Evolutionary conservation across 1,140 invertebrate genomes (phyloP).

Genomic region (Saccostrea glomerata): DNA sequence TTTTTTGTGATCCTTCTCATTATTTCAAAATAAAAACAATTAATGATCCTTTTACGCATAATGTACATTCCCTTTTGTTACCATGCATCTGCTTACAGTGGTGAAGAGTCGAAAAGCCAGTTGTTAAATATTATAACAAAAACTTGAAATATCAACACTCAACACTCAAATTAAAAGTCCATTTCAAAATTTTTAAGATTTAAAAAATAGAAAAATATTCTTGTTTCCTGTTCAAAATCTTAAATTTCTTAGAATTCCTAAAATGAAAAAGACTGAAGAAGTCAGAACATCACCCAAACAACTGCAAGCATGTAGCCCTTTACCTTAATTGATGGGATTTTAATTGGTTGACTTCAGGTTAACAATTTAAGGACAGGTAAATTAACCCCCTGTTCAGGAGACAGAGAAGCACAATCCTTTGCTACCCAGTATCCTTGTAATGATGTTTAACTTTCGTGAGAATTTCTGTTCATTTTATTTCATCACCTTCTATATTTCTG

Average conservation of each 20-base stretch:
- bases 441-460: conserved; percentile 36
- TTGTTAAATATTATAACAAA: no score
- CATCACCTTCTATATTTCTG: not conserved
- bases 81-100: not conserved
- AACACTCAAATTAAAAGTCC: no score
- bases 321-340: conserved; percentile 6
- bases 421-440: conserved; percentile 1
- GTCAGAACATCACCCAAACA: not conserved
- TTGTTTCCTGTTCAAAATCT: not conserved
- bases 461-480: conserved; percentile 27
- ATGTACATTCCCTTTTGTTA: not conserved
- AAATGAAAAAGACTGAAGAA: not conserved
- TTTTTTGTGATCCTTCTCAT: not conserved
- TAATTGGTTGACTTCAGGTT: conserved; percentile 19
- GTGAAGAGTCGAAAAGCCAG: no score
- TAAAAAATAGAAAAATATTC: no score
- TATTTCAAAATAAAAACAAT: not conserved
- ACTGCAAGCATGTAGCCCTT: not conserved
- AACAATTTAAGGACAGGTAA: conserved; percentile 23
- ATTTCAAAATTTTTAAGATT: no score
- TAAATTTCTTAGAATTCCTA: not conserved
- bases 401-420: not conserved
- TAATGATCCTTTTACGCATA: not conserved
- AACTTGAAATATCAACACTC: no score
- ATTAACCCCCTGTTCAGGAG: not conserved